Evolutionary conservation across 2,888 invertebrate species (phyloP), one percentile per base, ranked within the genome.

Genomic region (Tipula lateralis): DNA sequence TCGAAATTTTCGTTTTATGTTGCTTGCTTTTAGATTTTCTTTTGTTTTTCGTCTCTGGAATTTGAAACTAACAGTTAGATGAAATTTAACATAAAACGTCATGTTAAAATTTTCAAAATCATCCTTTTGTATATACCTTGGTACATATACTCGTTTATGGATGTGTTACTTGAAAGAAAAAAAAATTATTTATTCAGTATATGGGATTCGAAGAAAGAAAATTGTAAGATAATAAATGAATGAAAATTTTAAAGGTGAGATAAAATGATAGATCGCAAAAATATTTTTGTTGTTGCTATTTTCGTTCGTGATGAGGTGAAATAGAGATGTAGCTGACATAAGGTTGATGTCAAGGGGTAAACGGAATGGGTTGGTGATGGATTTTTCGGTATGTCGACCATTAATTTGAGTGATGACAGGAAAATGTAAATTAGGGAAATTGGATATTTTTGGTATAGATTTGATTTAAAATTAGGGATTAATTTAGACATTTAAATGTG

Each of bases 211-310:
- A 0, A 66, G 66, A 66, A 66, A 9, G 66, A 66, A 66, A 66
- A 66, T 66, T 66, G 66, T 19, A 66, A 66, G 66, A 66, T 66
- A 66, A 66, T 66, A 66, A 66, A 66, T 66, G 66, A 66, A 66
- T 66, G 24, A 24, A 66, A 19, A 66, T 66, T 66, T 66, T 66
- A 66, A 66, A 66, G 66, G 66, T 66, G 66, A 66, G 19, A 66
- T 44, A 66, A 16, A 66, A 66, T 66, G 66, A 66, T 66, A 66
- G 66, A 66, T 66, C 19, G 66, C 66, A 66, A 66, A 66, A 19
- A 66, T 44, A 44, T 44, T 1, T 39, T 44, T 66, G 39, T 24
- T 66, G 2, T 44, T 44, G 16, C 16, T n/a, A 24, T 39, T 39
- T 66, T 9, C 24, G 66, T 66, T 24, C 66, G 66, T 66, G 66